phyloP scores from a whole-genome alignment of 1,140 invertebrate genomes.

The Sitophilus oryzae region DNA sequence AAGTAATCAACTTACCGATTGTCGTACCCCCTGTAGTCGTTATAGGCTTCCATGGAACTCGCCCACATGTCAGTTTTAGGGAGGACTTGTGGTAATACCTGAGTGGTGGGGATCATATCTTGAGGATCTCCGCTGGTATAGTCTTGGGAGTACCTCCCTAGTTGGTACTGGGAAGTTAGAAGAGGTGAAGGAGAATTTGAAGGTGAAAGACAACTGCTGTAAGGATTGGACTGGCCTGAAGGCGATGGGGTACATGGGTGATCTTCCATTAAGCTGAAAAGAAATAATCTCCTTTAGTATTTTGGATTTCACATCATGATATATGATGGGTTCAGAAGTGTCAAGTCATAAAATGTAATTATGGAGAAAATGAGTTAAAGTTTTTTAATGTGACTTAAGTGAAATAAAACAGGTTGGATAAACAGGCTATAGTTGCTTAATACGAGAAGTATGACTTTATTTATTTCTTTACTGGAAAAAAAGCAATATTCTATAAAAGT shows the following conservation, averaged over 20 bases:
- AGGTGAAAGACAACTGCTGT: slow-evolving; percentile 40
- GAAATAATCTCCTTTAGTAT: no score
- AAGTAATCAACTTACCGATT: slow-evolving; percentile 9
- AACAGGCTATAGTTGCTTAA: no score
- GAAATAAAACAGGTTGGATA: no score
- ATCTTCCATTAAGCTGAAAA: slow-evolving; percentile 42
- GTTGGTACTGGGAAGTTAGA: slow-evolving; percentile 35
- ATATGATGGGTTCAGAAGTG: no score
- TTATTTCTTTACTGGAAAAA: no score
- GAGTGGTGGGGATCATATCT: slow-evolving; percentile 37
- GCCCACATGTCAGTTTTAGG: slow-evolving; percentile 39
- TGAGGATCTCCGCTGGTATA: slow-evolving; percentile 26
- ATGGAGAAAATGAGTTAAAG: no score
- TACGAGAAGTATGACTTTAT: no score
- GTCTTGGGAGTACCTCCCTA: slow-evolving; percentile 35
- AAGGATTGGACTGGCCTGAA: slow-evolving; percentile 36
- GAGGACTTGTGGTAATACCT: slow-evolving; percentile 37
- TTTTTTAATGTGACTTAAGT: no score
- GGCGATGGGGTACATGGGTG: slow-evolving; percentile 38
- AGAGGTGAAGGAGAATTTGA: slow-evolving; percentile 42
- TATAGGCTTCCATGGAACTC: slow-evolving; percentile 34
- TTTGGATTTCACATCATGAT: no score
- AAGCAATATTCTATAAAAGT: no score
- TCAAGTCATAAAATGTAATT: no score
- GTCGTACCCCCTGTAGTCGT: slow-evolving; percentile 37